Conservation (phyloP, 2,113 vertebrate genomes). For the Cricetomys ansorgei region DNA sequence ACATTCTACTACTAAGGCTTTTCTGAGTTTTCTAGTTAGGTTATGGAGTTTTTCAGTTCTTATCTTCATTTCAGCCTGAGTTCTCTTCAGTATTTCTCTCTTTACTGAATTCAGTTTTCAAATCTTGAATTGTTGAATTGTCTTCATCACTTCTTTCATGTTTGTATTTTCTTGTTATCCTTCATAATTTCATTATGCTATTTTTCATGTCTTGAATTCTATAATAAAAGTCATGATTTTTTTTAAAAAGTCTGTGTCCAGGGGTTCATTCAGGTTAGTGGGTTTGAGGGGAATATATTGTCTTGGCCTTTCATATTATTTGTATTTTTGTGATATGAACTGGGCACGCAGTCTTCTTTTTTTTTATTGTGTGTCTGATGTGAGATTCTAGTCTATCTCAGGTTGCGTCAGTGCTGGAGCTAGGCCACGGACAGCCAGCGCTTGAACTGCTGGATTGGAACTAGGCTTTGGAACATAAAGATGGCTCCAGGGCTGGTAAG, state of each 20-base stretch:
- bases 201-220: background rate
- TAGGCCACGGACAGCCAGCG: background rate
- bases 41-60: background rate
- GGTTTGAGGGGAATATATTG: background rate
- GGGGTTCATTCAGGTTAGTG: background rate
- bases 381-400: background rate
- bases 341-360: background rate
- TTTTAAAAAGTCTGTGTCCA: background rate
- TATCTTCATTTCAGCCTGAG: background rate
- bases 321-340: background rate
- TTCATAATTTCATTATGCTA: background rate
- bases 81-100: background rate
- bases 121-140: background rate
- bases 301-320: background rate
- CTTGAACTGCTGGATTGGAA: background rate
- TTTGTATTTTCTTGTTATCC: background rate
- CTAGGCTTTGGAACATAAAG: background rate
- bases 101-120: background rate
- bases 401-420: background rate
- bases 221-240: background rate
- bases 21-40: background rate
- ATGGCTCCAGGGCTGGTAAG: background rate
- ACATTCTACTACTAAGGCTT: background rate
- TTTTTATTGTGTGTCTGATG: background rate
- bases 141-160: background rate